Conservation (phyloP, 2,888 invertebrate species). For the Diploptera punctata region DNA sequence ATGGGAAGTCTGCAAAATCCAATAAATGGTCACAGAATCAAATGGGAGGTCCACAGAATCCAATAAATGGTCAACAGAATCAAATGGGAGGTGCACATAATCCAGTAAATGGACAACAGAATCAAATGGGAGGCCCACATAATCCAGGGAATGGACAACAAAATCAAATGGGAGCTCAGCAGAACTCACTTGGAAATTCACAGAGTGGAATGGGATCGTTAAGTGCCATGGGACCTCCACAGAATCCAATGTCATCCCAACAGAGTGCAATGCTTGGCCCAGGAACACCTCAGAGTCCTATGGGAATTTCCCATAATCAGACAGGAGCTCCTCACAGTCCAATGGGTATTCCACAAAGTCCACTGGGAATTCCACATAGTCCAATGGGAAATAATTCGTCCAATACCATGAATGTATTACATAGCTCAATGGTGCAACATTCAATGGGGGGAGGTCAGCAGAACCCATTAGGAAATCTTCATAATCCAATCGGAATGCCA, state of each 20-base stretch:
- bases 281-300: not conserved
- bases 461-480: not conserved
- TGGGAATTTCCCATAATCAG: constrained; percentile 11
- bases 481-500: constrained; percentile 20
- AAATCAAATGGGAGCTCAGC: not conserved
- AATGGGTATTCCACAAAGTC: not conserved
- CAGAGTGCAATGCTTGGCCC: constrained; percentile 14
- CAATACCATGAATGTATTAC: not conserved
- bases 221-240: too few species aligned
- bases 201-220: not conserved
- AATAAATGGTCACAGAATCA: not conserved
- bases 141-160: constrained; percentile 6
- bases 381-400: too few species aligned
- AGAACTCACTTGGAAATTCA: not conserved
- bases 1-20: constrained; percentile 14
- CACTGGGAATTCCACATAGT: not conserved
- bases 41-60: not conserved
- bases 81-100: not conserved
- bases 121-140: not conserved
- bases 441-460: not conserved
- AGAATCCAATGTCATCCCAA: not conserved
- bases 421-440: not conserved
- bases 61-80: not conserved
- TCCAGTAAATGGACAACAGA: not conserved
- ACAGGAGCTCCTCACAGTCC: not conserved